These are phyloP conservation scores for Gymnothorax reevesii DNA, from an alignment of 2,797 vertebrate genomes.

Conservation along the genomic window DNA sequence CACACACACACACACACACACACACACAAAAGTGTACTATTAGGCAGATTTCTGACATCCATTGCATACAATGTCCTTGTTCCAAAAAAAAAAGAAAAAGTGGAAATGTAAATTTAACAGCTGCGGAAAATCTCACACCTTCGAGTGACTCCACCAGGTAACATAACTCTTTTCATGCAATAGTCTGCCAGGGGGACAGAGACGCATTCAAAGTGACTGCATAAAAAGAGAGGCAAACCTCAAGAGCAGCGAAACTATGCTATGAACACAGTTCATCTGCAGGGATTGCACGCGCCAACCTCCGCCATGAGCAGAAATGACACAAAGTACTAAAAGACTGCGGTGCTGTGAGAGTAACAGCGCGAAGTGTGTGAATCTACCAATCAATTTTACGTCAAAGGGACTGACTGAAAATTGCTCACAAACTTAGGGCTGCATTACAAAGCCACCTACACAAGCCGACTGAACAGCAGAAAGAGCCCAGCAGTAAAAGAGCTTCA, in stretches of 20 bases:
- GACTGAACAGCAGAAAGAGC: neutral
- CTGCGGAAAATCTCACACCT: neutral
- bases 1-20: neutral
- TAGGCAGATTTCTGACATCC: neutral
- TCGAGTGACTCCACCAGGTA: neutral
- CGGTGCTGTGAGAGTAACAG: neutral
- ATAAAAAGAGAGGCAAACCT: neutral
- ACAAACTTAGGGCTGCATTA: neutral
- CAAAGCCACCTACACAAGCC: neutral
- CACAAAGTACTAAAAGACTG: neutral
- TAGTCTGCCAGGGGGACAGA: neutral
- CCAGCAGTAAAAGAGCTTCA: neutral
- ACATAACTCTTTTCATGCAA: neutral
- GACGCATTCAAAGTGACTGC: neutral
- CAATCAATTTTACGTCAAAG: neutral
- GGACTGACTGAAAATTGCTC: neutral
- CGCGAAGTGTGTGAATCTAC: neutral
- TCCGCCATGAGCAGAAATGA: neutral
- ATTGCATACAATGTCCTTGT: constrained; percentile 1
- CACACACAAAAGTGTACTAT: neutral
- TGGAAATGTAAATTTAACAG: neutral
- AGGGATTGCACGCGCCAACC: neutral
- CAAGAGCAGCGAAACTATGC: neutral
- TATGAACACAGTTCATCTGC: neutral
- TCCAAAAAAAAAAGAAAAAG: neutral